Conservation (phyloP, 2,888 invertebrate genomes). For the Aphidoletes aphidimyza region DNA sequence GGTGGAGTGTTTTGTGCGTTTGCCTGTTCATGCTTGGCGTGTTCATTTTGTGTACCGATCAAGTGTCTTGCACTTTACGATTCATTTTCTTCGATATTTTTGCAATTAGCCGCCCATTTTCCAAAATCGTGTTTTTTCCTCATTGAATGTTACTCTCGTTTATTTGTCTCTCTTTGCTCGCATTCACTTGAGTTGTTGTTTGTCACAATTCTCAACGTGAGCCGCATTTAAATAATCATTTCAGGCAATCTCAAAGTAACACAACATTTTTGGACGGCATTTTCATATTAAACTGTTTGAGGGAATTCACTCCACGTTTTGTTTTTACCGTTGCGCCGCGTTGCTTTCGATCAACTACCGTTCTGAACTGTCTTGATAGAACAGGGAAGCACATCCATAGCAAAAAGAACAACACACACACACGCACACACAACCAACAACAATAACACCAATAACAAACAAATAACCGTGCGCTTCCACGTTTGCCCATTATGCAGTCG, state of each 20-base stretch:
- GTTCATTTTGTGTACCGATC: no score
- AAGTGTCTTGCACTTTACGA: background rate
- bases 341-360: background rate
- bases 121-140: no score
- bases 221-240: slow-evolving; percentile 31
- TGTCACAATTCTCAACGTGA: slow-evolving; percentile 4
- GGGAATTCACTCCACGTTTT: slow-evolving; percentile 15
- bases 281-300: slow-evolving; percentile 22
- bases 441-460: no score
- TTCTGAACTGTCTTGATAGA: no score
- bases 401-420: no score
- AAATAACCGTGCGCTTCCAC: no score
- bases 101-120: slow-evolving; percentile 18
- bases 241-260: background rate
- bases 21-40: no score
- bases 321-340: background rate
- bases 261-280: background rate
- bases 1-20: background rate
- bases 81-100: no score
- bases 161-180: background rate
- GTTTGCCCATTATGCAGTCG: slow-evolving; percentile 18
- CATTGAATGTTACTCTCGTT: no score
- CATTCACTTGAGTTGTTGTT: background rate
- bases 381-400: no score
- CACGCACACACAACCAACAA: no score